Evolutionary conservation across 2,888 invertebrate genomes (phyloP), one percentile per base, ranked within the genome.

Genomic region (Trichopoda pennipes): DNA sequence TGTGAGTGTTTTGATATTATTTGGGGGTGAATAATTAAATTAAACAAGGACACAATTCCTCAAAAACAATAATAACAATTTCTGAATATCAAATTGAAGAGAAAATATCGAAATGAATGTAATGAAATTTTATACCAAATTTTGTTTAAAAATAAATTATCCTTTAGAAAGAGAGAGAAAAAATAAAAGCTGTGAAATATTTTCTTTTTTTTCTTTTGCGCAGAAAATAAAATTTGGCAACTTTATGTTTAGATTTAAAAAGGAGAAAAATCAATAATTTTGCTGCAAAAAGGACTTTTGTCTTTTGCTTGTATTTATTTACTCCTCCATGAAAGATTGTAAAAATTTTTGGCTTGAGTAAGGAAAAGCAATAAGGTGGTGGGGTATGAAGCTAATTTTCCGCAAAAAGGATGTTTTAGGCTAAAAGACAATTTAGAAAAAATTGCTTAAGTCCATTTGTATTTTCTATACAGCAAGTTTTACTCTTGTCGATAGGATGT

Each of bases 131-230:
- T 38, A 55, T 12, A 8, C 16, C 28, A 21, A n/a, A 69, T 51
- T 23, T 23, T 55, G 12, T 17, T 38, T 6, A 56, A 63, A 42
- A 14, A 51, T 35, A 12, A 70, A 21, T 38, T 10, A 12, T 76
- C 14, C 53, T 66, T 53, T 3, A 66, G 7, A 51, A 23, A 64
- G 35, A 49, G n/a, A n/a, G n/a, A n/a, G n/a, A n/a, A n/a, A 68
- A 73, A 68, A 55, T 55, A 74, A 73, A 68, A 68, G 21, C 82
- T 82, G 82, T 82, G 79, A 82, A 82, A 82, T 82, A 79, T 55
- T 73, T 64, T 70, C n/a, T 49, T 60, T 74, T 63, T n/a, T 49
- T 14, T 68, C 44, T 44, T 44, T 44, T 16, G 21, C 21, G 44
- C 4, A 56, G 16, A 56, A 53, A 17, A 49, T 8, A 17, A 49